These are phyloP conservation scores for Mycalesis mineus DNA, from an alignment of 2,888 invertebrate genomes.

Conservation along the genomic window DNA sequence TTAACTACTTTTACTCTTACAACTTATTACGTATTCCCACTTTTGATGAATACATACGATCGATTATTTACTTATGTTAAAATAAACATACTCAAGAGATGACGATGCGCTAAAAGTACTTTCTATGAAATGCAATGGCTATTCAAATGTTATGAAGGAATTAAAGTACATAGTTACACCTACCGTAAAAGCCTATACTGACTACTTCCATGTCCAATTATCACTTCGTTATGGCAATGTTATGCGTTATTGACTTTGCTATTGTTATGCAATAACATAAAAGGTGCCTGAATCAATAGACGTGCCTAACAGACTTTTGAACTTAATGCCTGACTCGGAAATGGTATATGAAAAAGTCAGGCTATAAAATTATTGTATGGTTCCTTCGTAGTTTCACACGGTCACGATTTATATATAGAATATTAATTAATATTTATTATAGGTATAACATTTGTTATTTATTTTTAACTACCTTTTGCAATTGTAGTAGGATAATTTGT, in stretches of 20 bases:
- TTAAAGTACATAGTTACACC: too few species aligned
- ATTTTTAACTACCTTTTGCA: too few species aligned
- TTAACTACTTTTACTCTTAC: too few species aligned
- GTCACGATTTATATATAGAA: background rate
- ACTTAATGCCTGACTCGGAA: background rate
- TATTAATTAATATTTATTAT: background rate
- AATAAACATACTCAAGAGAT: background rate
- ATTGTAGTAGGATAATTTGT: too few species aligned
- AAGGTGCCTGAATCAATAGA: background rate
- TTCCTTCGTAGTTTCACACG: background rate
- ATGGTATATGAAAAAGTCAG: background rate
- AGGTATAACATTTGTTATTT: too few species aligned
- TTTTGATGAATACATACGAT: background rate
- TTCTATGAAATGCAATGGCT: background rate
- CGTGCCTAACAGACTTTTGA: background rate
- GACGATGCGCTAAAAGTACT: background rate
- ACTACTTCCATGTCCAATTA: constrained; percentile 15
- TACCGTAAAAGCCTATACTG: too few species aligned
- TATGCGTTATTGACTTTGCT: constrained; percentile 12
- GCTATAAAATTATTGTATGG: background rate
- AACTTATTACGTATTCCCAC: background rate
- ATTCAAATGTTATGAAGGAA: constrained; percentile 3
- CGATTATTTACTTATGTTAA: background rate
- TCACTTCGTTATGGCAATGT: constrained; percentile 27
- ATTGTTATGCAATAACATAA: background rate